phyloP scores from a whole-genome alignment of 2,797 vertebrate genomes.

The Neosalanx taihuensis region DNA sequence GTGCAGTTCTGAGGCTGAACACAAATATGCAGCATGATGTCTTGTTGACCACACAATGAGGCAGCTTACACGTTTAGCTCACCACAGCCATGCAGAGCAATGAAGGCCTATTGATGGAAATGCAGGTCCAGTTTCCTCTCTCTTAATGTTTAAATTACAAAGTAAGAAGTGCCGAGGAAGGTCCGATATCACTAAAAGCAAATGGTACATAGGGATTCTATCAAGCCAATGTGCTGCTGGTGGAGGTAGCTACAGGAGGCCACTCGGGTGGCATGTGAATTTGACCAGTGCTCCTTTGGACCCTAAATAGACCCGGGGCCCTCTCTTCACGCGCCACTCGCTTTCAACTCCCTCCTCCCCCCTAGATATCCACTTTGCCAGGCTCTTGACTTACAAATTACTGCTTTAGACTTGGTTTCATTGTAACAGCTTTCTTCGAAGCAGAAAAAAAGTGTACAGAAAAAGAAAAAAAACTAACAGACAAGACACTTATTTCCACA shows the following conservation, averaged over 20 bases:
- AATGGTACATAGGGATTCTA: not conserved
- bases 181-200: conserved; percentile 1
- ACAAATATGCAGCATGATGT: not conserved
- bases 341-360: conserved; percentile 47
- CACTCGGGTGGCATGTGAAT: conserved; percentile 46
- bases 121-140: not conserved
- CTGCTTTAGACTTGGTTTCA: conserved; percentile 71
- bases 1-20: too few relatives aligned
- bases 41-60: conserved; percentile 1
- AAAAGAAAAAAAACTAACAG: conserved; percentile 56
- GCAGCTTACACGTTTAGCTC: not conserved
- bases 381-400: conserved; percentile 78
- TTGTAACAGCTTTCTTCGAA: conserved; percentile 65
- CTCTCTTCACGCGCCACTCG: conserved; percentile 40
- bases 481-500: conserved; percentile 78
- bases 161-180: not conserved
- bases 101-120: not conserved
- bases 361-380: conserved; percentile 61
- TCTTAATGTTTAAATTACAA: not conserved
- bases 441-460: conserved; percentile 36
- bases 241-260: conserved; percentile 36
- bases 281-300: conserved; percentile 50
- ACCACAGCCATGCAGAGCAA: not conserved
- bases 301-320: conserved; percentile 49
- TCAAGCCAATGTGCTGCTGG: conserved; percentile 16